Base-by-base conservation (phyloP, 2,797 vertebrate species). In the Siniperca undulata region DNA sequence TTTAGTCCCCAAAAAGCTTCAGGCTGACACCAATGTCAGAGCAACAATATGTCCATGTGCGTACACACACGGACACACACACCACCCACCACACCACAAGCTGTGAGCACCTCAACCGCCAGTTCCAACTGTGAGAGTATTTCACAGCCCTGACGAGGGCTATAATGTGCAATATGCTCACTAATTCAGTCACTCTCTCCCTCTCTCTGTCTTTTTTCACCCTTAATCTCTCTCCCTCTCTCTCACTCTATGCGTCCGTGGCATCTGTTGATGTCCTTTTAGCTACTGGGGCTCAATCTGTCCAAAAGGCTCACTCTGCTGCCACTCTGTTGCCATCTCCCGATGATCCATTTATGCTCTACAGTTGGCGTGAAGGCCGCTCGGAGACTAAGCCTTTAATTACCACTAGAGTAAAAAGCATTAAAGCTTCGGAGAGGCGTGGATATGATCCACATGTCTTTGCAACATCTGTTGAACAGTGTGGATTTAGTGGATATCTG, bases 141-240 rank as follows among this genome's bases (percentile, higher is more conserved):
- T 93, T 90, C 88, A 92, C 89, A 87, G 91, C 85, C 82, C 86
- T 83, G 81, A 88, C 52, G 78, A 92, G 86, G 86, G 82, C 88
- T 90, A 72, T 90, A 91, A 90, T 93, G 91, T 86, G 89, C 86
- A 93, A 91, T 93, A 92, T 93, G 91, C 82, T 92, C 84, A 17
- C 88, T 93, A 87, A 89, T 90, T 89, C 85, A 77, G 66, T 77
- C 69, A 40, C 75, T 75, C 75, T 72, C 82, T 72, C 62, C 10
- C 66, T 73, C 77, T 72, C 12, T 22, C 62, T 77, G 30, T 62
- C 44, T 87, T 5, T 84, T 81, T 78, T 73, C 71, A 30, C 69
- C 80, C 75, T 82, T 90, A 89, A 91, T 90, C 85, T 90, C 81
- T 61, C 84, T 27, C 77, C 48, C 72, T 64, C 79, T 72, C 73